Evolutionary conservation across 2,888 invertebrate species (phyloP).

Genomic region (Mimas tiliae): DNA sequence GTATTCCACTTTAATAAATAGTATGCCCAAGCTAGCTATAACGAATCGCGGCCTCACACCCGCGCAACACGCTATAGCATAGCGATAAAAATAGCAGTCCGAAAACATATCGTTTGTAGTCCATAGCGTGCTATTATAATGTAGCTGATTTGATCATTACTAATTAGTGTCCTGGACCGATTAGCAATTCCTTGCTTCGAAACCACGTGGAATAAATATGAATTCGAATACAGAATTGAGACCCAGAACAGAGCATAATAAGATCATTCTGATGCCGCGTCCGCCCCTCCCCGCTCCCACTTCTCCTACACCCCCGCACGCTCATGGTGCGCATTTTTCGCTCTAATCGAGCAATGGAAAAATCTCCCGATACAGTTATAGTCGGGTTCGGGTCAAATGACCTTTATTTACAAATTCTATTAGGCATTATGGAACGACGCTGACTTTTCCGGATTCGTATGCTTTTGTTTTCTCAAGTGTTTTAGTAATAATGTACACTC

Average conservation of each 20-base stretch:
- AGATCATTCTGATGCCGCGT: constrained; percentile 8
- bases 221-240: not conserved
- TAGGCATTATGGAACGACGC: constrained; percentile 16
- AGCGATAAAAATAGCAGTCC: too few relatives aligned
- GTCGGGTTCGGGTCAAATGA: constrained; percentile 19
- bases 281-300: not conserved
- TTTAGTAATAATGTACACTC: not conserved
- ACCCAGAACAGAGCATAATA: not conserved
- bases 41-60: too few relatives aligned
- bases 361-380: constrained; percentile 13
- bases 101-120: too few relatives aligned
- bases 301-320: not conserved
- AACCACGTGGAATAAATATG: not conserved
- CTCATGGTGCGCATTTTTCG: not conserved
- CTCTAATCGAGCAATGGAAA: constrained; percentile 9
- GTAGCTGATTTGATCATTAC: too few relatives aligned
- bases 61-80: too few relatives aligned
- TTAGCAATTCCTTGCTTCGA: too few relatives aligned
- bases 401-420: constrained; percentile 27
- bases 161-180: too few relatives aligned
- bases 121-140: too few relatives aligned
- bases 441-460: constrained; percentile 3
- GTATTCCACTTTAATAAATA: too few relatives aligned
- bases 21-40: too few relatives aligned
- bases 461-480: not conserved